Evolutionary conservation across 2,888 invertebrate genomes (phyloP), one percentile per base, ranked within the genome.

Genomic region (Tetheella fluctuosa): DNA sequence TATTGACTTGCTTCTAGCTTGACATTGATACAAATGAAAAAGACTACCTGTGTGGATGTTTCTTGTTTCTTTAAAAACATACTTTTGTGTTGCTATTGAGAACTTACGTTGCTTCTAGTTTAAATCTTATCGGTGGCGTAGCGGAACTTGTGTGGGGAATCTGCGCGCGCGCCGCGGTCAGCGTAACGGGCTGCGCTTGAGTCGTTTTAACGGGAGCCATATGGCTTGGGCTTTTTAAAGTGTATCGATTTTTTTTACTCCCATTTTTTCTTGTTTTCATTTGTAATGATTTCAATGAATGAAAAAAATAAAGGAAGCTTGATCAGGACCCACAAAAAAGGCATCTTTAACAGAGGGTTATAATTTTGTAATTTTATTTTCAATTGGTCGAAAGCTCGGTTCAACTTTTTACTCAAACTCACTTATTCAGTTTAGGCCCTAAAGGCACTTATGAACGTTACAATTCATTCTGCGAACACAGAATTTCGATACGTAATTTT

Each of bases 111-210:
- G 6, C 42, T 48, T 48, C 48, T 48, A 48, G 48, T 48, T 17
- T 48, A 20, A 6, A 42, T 20, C 1, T 48, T 10, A 48, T 42
- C 48, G 20, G 48, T 48, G 48, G 7, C 20, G 48, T 55, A 54
- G 59, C 54, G 48, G 59, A 52, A 30, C 25, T 25, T 13, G 57
- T 48, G 25, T 42, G 59, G 52, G 58, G 52, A 57, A 37, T 54
- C 55, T 52, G 54, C 23, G 56, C 34, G 56, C 54, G 58, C 67
- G 65, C 67, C 63, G 76, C 78, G 83, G 80, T 79, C 79, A 76
- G 77, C 67, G 74, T 85, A 84, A 83, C 84, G 83, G 84, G 67
- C 68, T 54, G 58, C 53, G 37, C 59, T 58, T 58, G 48, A 48
- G 48, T 48, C 17, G 42, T 62, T 65, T 71, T 79, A 81, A 83